A percentile compares a stretch with the other conserved stretches of the same genome.
Conservation (phyloP, 2,113 vertebrate genomes). For the Cochlearius cochlearius region DNA sequence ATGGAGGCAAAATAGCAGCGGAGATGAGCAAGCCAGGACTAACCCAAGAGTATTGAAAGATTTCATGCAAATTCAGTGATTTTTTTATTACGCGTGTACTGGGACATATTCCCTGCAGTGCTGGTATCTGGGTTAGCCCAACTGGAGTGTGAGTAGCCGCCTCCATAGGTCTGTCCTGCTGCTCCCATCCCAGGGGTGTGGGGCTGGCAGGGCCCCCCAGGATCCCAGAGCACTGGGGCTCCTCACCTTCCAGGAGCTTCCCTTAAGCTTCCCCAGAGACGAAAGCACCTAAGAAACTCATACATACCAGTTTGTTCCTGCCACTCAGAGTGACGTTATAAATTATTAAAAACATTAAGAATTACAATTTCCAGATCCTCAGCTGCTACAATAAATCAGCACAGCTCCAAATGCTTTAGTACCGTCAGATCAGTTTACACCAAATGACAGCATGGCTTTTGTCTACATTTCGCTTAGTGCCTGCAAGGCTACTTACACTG, state of each 20-base stretch:
- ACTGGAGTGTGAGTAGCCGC: not conserved
- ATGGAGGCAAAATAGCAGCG: fast-evolving
- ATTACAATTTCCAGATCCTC: not conserved
- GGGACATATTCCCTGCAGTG: fast-evolving
- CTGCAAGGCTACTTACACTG: not conserved
- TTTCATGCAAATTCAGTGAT: not conserved
- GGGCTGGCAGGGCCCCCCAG: not conserved
- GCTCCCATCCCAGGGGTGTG: fast-evolving
- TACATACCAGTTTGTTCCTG: not conserved
- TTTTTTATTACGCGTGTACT: not conserved
- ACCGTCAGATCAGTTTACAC: not conserved
- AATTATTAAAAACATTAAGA: not conserved
- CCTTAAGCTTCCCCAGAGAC: not conserved
- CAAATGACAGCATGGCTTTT: not conserved
- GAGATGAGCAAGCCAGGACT: not conserved
- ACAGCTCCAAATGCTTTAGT: not conserved
- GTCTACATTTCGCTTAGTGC: not conserved
- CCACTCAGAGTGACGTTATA: fast-evolving
- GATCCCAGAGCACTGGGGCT: fast-evolving
- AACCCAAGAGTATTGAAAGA: not conserved
- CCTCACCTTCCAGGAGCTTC: not conserved
- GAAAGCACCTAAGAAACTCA: not conserved
- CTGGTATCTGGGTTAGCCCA: not conserved
- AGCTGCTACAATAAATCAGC: conserved; percentile 50
- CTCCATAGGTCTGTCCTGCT: not conserved